Evolutionary conservation across 1,140 invertebrate species (phyloP), one percentile per base, ranked within the genome.

Genomic region (Sycophila sp.): DNA sequence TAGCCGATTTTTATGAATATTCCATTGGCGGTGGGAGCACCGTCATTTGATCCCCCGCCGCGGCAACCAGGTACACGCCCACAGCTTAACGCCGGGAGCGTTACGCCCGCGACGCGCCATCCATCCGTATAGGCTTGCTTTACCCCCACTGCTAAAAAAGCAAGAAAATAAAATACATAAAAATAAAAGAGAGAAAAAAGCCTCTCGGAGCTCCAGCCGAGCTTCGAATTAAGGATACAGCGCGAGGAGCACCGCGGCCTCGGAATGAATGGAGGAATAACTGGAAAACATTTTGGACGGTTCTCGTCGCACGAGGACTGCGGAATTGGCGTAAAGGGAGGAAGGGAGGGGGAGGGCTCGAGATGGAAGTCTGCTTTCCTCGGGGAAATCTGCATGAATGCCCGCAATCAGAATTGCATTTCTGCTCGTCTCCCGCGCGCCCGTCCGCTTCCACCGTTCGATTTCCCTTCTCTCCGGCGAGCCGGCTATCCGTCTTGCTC

Each of bases 341-440:
- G 19, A 42, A 38, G 45, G 30, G 36, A 58, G 32, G 30, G 62
- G 53, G 56, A 24, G 24, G 15, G 42, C n/a, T n/a, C 8, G 30
- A 55, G 51, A 56, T 60, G 19, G 38, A 55, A 26, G 42, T 51
- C 62, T 64, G 40, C 17, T 66, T 32, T 62, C 74, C 77, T 74
- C 64, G 74, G 74, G 77, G 74, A 76, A 76, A 78, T 78, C 77
- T 78, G 74, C 77, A 77, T 78, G 77, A 78, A 78, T 78, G 75
- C 72, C 71, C 74, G 74, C 77, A 78, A 78, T 78, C 77, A 77
- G 77, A 78, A 78, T 77, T 78, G 75, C 77, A 76, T 78, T 76
- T 78, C 75, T 76, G 63, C 72, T 65, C 63, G 58, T 76, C 73
- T 75, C 56, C 73, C 68, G 59, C 62, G 56, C 69, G 67, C 56